Percentiles rank a stretch among this genome's conserved stretches.
These are phyloP conservation scores for Hippoglossus hippoglossus DNA, from an alignment of 2,797 vertebrate species.

Conservation along the genomic window DNA sequence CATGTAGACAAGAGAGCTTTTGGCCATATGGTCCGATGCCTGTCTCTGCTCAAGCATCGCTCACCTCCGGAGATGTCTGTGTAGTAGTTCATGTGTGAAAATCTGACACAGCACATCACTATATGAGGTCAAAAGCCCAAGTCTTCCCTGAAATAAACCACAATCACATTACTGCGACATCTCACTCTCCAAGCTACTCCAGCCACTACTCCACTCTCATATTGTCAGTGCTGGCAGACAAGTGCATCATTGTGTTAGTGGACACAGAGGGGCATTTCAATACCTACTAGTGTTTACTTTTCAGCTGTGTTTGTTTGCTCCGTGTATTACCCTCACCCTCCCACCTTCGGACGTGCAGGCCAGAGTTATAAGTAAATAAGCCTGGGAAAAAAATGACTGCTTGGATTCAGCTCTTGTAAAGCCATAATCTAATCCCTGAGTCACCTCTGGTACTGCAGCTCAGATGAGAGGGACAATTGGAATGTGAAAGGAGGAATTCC, in stretches of 20 bases:
- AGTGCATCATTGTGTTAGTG: constrained; percentile 59
- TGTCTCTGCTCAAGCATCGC: no score
- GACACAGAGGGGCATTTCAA: constrained; percentile 61
- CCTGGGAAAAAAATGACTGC: constrained; percentile 11
- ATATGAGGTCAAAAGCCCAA: not conserved
- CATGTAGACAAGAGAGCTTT: no score
- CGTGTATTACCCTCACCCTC: constrained; percentile 35
- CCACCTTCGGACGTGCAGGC: constrained; percentile 28
- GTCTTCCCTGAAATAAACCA: constrained; percentile 6
- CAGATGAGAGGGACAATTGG: not conserved
- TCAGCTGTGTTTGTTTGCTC: constrained; percentile 55
- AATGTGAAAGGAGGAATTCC: not conserved
- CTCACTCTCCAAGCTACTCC: constrained; percentile 53
- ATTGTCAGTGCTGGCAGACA: constrained; percentile 59
- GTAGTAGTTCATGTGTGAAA: no score
- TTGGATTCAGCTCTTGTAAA: constrained; percentile 8
- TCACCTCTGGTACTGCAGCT: not conserved
- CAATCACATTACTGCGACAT: constrained; percentile 38
- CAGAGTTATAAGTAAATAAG: not conserved
- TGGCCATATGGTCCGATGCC: no score
- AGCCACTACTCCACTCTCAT: constrained; percentile 55
- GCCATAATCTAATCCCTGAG: constrained; percentile 31
- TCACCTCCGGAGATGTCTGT: no score
- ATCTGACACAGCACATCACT: no score
- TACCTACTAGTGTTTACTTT: constrained; percentile 67